Percentiles rank a stretch among this genome's conserved stretches.
Conservation (phyloP, 2,797 vertebrate genomes). For the Apogon hyalosoma region DNA sequence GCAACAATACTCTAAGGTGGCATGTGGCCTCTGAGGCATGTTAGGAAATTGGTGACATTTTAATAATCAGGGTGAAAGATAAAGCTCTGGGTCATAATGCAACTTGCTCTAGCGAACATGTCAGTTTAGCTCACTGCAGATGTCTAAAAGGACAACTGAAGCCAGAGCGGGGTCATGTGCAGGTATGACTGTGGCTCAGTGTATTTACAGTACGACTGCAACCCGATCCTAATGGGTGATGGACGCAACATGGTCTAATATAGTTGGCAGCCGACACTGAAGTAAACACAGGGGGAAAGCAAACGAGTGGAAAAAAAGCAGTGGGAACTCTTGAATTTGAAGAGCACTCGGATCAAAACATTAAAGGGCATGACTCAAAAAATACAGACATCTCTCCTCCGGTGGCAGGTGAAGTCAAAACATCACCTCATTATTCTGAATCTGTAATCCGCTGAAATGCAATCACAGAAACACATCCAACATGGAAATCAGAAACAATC, state of each 20-base stretch:
- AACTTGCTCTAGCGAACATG: slow-evolving; percentile 2
- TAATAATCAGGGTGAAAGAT: not conserved
- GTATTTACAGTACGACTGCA: slow-evolving; percentile 63
- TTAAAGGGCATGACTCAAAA: no score
- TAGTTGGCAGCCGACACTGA: slow-evolving; percentile 9
- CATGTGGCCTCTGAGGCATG: not conserved
- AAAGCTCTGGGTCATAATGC: not conserved
- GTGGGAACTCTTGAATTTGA: slow-evolving; percentile 38
- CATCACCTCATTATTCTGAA: not conserved
- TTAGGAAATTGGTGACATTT: not conserved
- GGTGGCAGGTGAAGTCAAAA: slow-evolving; percentile 2
- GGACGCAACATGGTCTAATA: slow-evolving; percentile 42
- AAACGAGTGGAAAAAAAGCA: slow-evolving; percentile 21
- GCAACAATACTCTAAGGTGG: not conserved
- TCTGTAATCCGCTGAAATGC: not conserved
- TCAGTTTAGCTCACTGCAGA: slow-evolving; percentile 4
- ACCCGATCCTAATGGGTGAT: slow-evolving; percentile 51
- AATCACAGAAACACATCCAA: not conserved
- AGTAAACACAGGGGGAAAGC: slow-evolving; percentile 26
- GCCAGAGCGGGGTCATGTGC: slow-evolving; percentile 33
- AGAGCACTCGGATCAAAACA: slow-evolving; percentile 3
- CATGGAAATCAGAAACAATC: not conserved
- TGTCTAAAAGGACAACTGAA: slow-evolving; percentile 37
- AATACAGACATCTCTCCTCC: no score
- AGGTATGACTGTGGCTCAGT: slow-evolving; percentile 44